Conservation (phyloP, 2,113 vertebrate genomes). For the Odontesthes bonariensis region DNA sequence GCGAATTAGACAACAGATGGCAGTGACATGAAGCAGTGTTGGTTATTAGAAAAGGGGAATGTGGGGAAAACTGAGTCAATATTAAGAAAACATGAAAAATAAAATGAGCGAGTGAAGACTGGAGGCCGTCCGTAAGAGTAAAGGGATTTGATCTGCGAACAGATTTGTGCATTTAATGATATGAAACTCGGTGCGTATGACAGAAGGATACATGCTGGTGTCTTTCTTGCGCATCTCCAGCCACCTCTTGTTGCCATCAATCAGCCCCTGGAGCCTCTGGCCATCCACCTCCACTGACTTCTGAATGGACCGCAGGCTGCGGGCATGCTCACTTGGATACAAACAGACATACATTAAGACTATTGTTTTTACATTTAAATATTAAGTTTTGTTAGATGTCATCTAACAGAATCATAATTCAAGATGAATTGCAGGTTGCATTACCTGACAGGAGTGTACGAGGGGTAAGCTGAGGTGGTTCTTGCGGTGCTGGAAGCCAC, state of each 20-base stretch:
- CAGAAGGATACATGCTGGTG: conserved; percentile 90
- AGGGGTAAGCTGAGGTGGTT: conserved; percentile 38
- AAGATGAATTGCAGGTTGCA: neutral
- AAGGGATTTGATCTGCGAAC: too few relatives aligned
- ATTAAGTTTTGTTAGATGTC: neutral
- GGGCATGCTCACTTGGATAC: conserved; percentile 80
- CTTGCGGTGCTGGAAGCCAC: conserved; percentile 38
- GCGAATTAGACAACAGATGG: neutral
- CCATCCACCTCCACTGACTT: conserved; percentile 63
- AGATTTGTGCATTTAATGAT: neutral
- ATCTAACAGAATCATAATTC: neutral
- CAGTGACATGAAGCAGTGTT: neutral
- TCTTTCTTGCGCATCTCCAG: conserved; percentile 87
- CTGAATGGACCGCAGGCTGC: conserved; percentile 63
- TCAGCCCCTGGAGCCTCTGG: conserved; percentile 82
- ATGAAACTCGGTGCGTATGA: neutral
- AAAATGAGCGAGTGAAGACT: neutral
- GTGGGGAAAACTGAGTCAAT: neutral
- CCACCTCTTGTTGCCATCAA: conserved; percentile 90
- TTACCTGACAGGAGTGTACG: conserved; percentile 72
- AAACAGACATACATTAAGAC: conserved; percentile 19
- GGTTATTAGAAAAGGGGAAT: neutral
- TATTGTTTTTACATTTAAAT: neutral
- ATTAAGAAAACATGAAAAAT: neutral
- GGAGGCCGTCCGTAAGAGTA: too few relatives aligned